These are phyloP conservation scores for Agonopterix arenella DNA, from an alignment of 2,888 invertebrate genomes.

Conservation along the genomic window DNA sequence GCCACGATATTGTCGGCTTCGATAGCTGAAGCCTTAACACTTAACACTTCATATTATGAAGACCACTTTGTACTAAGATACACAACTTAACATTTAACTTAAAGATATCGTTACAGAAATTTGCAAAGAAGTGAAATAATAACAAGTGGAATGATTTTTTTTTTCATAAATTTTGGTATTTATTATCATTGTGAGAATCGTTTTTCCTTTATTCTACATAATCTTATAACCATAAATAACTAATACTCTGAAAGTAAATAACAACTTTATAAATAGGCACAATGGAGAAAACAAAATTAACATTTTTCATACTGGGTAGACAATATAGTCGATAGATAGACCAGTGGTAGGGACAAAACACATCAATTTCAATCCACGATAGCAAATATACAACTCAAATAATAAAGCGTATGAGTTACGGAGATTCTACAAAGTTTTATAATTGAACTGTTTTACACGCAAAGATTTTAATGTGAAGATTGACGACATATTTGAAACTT, in stretches of 20 bases:
- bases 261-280: slow-evolving; percentile 57
- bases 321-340: neutral
- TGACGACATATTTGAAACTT: neutral
- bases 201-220: slow-evolving; percentile 33
- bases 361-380: neutral
- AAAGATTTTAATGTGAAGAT: too few species aligned
- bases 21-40: slow-evolving; percentile 42
- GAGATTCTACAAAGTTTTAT: slow-evolving; percentile 9
- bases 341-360: neutral
- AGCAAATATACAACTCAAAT: too few species aligned
- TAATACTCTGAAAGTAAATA: slow-evolving; percentile 55
- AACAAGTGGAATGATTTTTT: slow-evolving; percentile 61
- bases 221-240: slow-evolving; percentile 40
- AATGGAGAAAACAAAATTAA: slow-evolving; percentile 30
- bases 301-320: neutral
- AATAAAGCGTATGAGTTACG: slow-evolving; percentile 3
- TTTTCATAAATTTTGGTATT: slow-evolving; percentile 17
- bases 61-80: slow-evolving; percentile 68
- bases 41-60: slow-evolving; percentile 38
- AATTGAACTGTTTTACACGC: too few species aligned
- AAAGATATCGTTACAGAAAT: slow-evolving; percentile 32
- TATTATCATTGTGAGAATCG: slow-evolving; percentile 40
- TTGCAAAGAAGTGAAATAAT: slow-evolving; percentile 51
- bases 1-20: slow-evolving; percentile 60
- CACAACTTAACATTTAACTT: slow-evolving; percentile 40